Conservation (phyloP, 2,113 vertebrate species). For the Illadopsis cleaveri region DNA sequence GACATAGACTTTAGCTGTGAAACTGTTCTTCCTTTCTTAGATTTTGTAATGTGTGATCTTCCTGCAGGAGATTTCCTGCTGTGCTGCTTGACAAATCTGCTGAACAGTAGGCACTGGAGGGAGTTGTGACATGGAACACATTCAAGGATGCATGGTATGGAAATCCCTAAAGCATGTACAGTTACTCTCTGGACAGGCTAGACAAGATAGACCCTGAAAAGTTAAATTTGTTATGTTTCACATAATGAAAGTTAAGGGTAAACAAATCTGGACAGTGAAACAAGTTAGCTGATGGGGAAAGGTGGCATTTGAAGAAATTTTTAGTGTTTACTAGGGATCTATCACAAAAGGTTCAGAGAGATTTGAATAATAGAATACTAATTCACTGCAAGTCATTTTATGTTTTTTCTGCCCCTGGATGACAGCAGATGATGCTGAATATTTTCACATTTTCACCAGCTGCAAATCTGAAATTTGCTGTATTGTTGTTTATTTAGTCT, state of each 20-base stretch:
- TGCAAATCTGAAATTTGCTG: background rate
- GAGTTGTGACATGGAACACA: background rate
- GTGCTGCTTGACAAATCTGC: background rate
- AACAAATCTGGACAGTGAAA: background rate
- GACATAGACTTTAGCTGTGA: background rate
- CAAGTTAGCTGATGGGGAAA: background rate
- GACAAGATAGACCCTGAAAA: background rate
- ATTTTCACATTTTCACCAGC: background rate
- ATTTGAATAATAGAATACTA: background rate
- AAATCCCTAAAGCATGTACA: background rate
- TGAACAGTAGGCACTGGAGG: background rate
- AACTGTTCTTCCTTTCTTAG: background rate
- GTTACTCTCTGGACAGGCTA: background rate
- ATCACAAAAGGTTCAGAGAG: background rate
- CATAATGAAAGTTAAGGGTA: background rate
- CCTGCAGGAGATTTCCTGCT: background rate
- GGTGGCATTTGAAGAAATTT: background rate
- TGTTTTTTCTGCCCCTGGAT: background rate
- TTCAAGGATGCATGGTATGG: background rate
- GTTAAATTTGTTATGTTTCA: background rate
- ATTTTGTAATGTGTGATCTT: background rate
- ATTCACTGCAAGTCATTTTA: background rate
- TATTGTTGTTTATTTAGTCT: conserved; percentile 9
- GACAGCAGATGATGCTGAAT: background rate
- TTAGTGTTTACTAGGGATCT: background rate